Percentiles rank a stretch among this genome's conserved stretches.
Evolutionary conservation across 2,113 vertebrate genomes (phyloP).

Genomic region (Deroptyus accipitrinus): DNA sequence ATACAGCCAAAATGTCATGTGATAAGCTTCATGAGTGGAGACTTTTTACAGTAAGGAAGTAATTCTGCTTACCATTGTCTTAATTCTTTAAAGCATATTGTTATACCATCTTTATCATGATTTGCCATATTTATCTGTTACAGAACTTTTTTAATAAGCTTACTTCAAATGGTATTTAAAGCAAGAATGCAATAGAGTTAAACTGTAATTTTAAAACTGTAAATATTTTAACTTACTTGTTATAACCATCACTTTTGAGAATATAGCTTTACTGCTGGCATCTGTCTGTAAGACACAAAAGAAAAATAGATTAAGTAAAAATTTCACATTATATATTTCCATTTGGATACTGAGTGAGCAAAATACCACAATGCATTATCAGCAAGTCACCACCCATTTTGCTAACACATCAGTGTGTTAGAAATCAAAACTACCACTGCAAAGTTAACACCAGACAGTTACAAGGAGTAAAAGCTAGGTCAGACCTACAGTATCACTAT

Average conservation of each 20-base stretch:
- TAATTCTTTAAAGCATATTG: not conserved
- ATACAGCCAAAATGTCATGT: not conserved
- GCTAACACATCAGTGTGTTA: not conserved
- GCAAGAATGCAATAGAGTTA: not conserved
- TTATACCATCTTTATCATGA: not conserved
- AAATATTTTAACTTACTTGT: constrained; percentile 84
- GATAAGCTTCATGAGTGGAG: not conserved
- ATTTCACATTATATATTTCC: not conserved
- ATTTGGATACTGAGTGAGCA: not conserved
- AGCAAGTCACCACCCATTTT: not conserved
- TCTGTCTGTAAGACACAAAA: constrained; percentile 85
- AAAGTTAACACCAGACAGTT: not conserved
- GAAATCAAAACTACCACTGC: not conserved
- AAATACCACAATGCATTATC: not conserved
- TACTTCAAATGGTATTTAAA: not conserved
- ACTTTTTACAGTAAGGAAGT: not conserved
- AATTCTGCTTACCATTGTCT: not conserved
- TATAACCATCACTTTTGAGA: constrained; percentile 98
- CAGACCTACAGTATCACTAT: not conserved
- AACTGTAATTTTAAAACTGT: not conserved
- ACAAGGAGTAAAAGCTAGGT: not conserved
- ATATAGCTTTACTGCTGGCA: constrained; percentile 93
- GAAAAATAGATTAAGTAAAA: constrained; percentile 24
- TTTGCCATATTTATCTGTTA: not conserved
- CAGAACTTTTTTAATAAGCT: not conserved